A percentile compares a stretch with the other conserved stretches of the same genome.
Conservation (phyloP, 2,113 vertebrate species). For the Myotis yumanensis region DNA sequence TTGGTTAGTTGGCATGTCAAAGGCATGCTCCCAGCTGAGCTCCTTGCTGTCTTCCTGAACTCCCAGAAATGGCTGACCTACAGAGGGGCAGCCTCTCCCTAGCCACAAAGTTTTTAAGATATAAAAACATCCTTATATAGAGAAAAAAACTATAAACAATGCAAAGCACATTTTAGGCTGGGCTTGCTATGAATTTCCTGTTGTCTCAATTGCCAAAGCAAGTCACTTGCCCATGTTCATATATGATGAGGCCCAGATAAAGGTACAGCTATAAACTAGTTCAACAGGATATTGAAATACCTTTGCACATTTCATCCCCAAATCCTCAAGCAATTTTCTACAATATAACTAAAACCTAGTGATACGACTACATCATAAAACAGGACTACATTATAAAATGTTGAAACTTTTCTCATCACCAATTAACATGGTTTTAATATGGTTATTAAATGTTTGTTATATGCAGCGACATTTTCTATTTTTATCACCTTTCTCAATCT, state of each 20-base stretch:
- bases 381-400: not conserved
- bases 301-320: not conserved
- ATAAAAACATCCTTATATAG: not conserved
- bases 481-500: not conserved
- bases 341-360: not conserved
- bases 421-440: not conserved
- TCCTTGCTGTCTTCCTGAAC: not conserved
- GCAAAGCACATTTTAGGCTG: not conserved
- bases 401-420: not conserved
- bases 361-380: not conserved
- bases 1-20: not conserved
- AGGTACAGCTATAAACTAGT: not conserved
- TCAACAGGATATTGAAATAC: not conserved
- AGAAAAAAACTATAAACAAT: not conserved
- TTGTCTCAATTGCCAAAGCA: not conserved
- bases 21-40: not conserved
- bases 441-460: not conserved
- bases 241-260: accelerated
- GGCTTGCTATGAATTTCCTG: not conserved
- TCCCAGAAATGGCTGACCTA: not conserved
- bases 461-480: not conserved
- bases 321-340: not conserved
- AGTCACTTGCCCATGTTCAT: not conserved
- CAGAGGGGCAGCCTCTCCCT: not conserved
- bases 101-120: not conserved